Conservation (phyloP, 2,888 invertebrate species). For the Luperina testacea region DNA sequence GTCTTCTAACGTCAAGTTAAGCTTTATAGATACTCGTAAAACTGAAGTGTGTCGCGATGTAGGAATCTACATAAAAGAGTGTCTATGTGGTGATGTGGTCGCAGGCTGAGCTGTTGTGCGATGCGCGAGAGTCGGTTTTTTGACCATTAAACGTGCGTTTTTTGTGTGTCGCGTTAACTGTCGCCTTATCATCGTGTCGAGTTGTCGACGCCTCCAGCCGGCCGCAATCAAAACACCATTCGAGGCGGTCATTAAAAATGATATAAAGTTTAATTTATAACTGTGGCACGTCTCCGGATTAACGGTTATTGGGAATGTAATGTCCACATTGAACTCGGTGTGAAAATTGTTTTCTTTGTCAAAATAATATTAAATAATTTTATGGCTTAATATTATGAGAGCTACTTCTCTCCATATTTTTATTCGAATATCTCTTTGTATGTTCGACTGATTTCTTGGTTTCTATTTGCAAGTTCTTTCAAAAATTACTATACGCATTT, state of each 20-base stretch:
- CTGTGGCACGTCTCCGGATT: constrained; percentile 83
- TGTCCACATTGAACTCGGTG: constrained; percentile 80
- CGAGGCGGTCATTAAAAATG: constrained; percentile 88
- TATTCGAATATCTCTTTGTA: not conserved
- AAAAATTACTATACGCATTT: not conserved
- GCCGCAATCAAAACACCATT: constrained; percentile 90
- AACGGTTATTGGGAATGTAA: constrained; percentile 87
- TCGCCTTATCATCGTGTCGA: constrained; percentile 89
- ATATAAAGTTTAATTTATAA: constrained; percentile 90
- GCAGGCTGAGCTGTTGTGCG: constrained; percentile 59
- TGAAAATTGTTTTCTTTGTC: constrained; percentile 85
- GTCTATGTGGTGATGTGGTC: constrained; percentile 69
- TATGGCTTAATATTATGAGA: constrained; percentile 67
- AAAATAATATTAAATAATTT: constrained; percentile 73
- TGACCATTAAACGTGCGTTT: constrained; percentile 86
- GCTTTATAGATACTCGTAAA: constrained; percentile 84
- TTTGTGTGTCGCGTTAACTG: constrained; percentile 86
- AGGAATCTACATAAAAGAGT: constrained; percentile 85
- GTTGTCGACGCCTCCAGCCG: constrained; percentile 90
- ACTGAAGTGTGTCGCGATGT: constrained; percentile 83
- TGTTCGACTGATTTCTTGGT: constrained; percentile 1
- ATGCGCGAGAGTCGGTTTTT: constrained; percentile 76
- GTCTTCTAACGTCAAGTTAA: constrained; percentile 79
- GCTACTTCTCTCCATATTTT: constrained; percentile 8
- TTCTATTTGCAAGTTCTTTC: not conserved